phyloP scores from a whole-genome alignment of 1,140 invertebrate genomes.

The Nomia melanderi region DNA sequence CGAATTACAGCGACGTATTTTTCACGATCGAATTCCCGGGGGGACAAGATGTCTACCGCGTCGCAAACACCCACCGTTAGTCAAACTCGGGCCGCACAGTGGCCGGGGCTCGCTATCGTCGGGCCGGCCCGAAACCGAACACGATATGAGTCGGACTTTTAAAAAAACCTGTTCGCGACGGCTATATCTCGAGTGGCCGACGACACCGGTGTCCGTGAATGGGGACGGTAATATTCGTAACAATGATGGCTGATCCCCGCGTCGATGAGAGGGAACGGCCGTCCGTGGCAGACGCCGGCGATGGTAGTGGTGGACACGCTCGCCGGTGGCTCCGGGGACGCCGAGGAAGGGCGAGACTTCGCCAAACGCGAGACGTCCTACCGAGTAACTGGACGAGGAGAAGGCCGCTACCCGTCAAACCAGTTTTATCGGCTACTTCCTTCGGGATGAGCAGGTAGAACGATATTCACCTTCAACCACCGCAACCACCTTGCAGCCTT shows the following conservation, averaged over 20 bases:
- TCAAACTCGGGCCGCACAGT: neutral
- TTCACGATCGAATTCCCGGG: neutral
- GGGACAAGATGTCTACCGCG: neutral
- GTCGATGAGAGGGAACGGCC: conserved; percentile 26
- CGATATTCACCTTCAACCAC: conserved; percentile 45
- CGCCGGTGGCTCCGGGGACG: conserved; percentile 43
- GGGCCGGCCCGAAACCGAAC: conserved; percentile 30
- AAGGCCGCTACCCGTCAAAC: conserved; percentile 78
- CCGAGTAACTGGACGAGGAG: conserved; percentile 66
- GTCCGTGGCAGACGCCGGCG: conserved; percentile 27
- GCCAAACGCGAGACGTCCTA: conserved; percentile 61
- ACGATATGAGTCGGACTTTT: conserved; percentile 41
- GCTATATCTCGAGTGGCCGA: conserved; percentile 42
- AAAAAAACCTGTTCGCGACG: conserved; percentile 62
- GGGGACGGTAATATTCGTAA: conserved; percentile 54
- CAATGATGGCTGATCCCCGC: conserved; percentile 48
- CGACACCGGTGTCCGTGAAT: conserved; percentile 52
- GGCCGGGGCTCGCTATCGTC: conserved; percentile 12
- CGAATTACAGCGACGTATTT: neutral
- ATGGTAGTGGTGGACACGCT: conserved; percentile 22
- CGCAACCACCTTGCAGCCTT: conserved; percentile 57
- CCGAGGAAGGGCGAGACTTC: conserved; percentile 20
- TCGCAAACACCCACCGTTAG: neutral
- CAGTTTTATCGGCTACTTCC: conserved; percentile 81
- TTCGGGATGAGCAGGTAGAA: conserved; percentile 72